Base-by-base conservation (phyloP, 2,113 vertebrate species). In the Centropus unirufus region DNA sequence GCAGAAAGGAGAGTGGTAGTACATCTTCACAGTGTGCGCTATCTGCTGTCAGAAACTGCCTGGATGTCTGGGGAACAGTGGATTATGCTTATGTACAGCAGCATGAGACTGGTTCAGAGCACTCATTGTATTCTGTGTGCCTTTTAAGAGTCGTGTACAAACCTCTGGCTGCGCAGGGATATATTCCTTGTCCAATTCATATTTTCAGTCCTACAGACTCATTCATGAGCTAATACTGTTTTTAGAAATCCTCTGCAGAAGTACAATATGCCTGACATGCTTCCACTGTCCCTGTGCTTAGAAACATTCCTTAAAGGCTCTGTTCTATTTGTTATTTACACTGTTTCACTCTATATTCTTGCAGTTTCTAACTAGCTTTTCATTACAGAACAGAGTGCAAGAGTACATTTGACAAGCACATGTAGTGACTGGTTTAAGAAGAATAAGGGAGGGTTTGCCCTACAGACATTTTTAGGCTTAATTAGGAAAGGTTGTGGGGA, bases 361-460 rank as follows among this genome's bases (percentile, higher is more conserved):
- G 67, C 42, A 42, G 9, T 86, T 80, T 69, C 64, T 69, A 47
- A 9, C 39, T 47, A 34, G 75, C 44, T 34, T 83, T 90, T 90
- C 59, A 93, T 88, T 88, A 59, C 79, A 86, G 87, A 92, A 40
- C 19, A 44, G 52, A 57, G 58, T 1, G 5, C 26, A 36, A 70
- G 52, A 84, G 68, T 72, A 36, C 66, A 88, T 94, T 61, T 90
- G 81, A 93, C 78, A 90, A 87, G 84, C 82, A 55, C 89, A 87
- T 92, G 94, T 92, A 95, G 87, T n/a, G 76, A 94, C 96, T 93
- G 83, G 96, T 95, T 92, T 82, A 52, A 75, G 74, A 92, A 82
- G 79, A 67, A 95, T 90, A 81, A 52, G 93, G 88, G 92, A 94
- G 83, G 75, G 69, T 87, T 97, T 1, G 0, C 85, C 95, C 95